A percentile compares a stretch with the other conserved stretches of the same genome.
Conservation (phyloP, 2,888 invertebrate genomes). For the Drosophila neonasuta region DNA sequence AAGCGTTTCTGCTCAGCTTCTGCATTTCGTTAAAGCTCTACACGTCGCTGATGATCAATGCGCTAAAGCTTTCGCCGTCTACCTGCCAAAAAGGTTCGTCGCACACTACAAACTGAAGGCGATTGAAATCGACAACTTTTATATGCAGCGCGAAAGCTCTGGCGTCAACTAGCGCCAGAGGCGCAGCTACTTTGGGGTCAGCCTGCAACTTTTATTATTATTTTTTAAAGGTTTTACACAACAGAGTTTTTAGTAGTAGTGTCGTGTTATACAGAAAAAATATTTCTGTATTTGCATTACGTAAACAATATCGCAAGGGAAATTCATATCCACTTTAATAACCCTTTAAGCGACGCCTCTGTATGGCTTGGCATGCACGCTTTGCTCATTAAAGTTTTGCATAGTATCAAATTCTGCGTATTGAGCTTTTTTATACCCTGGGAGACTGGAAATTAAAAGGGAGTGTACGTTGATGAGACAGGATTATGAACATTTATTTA, state of each 20-base stretch:
- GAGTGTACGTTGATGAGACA: background rate
- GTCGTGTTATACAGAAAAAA: too few relatives aligned
- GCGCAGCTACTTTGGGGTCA: slow-evolving; percentile 4
- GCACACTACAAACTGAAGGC: slow-evolving; percentile 31
- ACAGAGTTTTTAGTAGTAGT: too few relatives aligned
- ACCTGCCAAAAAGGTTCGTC: slow-evolving; percentile 23
- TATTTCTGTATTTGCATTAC: too few relatives aligned
- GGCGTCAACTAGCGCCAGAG: slow-evolving; percentile 30
- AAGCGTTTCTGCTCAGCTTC: slow-evolving; percentile 43
- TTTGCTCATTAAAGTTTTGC: slow-evolving; percentile 22
- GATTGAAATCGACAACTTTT: slow-evolving; percentile 40
- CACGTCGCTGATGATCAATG: background rate
- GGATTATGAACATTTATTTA: too few relatives aligned
- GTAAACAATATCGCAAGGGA: too few relatives aligned
- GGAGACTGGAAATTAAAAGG: background rate
- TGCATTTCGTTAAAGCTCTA: slow-evolving; percentile 45
- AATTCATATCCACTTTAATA: too few relatives aligned
- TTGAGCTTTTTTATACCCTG: slow-evolving; percentile 20
- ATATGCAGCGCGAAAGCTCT: slow-evolving; percentile 38
- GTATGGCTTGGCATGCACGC: slow-evolving; percentile 3
- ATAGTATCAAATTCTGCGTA: slow-evolving; percentile 23
- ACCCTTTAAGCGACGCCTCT: slow-evolving; percentile 13
- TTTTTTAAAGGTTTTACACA: too few relatives aligned
- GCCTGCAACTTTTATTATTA: too few relatives aligned
- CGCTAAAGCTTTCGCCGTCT: slow-evolving; percentile 21